Percentiles rank a stretch among this genome's conserved stretches.
These are phyloP conservation scores for Telmatherina bonti DNA, from an alignment of 2,797 vertebrate species.

Conservation along the genomic window DNA sequence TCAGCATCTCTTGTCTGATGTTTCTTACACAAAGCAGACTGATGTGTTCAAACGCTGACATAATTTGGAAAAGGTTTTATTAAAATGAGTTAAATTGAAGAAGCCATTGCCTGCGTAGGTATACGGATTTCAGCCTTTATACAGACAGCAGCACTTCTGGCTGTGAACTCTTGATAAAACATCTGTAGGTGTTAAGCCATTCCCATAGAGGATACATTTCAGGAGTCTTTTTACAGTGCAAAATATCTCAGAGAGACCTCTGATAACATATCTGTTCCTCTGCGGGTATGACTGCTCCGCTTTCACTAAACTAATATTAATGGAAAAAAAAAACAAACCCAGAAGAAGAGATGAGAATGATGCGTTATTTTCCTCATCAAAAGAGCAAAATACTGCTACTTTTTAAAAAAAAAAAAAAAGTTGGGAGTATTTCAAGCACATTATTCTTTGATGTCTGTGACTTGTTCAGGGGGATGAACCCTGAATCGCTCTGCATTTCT, in stretches of 20 bases:
- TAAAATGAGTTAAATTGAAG: slow-evolving; percentile 52
- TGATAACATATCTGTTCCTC: slow-evolving; percentile 74
- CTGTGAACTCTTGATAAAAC: slow-evolving; percentile 59
- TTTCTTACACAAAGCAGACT: slow-evolving; percentile 35
- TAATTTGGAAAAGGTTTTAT: slow-evolving; percentile 55
- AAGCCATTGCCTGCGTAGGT: slow-evolving; percentile 44
- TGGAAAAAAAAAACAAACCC: slow-evolving; percentile 61
- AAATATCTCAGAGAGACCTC: slow-evolving; percentile 62
- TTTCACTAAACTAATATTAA: slow-evolving; percentile 75
- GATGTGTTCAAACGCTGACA: slow-evolving; percentile 53
- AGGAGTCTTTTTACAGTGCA: slow-evolving; percentile 61
- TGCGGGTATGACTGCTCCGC: slow-evolving; percentile 61
- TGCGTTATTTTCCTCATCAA: slow-evolving; percentile 68
- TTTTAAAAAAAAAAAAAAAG: slow-evolving; percentile 39
- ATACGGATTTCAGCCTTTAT: slow-evolving; percentile 41
- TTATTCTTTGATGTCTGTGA: slow-evolving; percentile 55
- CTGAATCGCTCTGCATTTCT: slow-evolving; percentile 64
- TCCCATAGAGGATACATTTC: slow-evolving; percentile 69
- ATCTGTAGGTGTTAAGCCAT: slow-evolving; percentile 61
- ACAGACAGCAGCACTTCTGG: slow-evolving; percentile 54
- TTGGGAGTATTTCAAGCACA: slow-evolving; percentile 63
- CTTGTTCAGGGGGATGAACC: slow-evolving; percentile 69
- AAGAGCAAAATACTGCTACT: slow-evolving; percentile 63
- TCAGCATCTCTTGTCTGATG: slow-evolving; percentile 19
- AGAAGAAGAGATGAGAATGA: slow-evolving; percentile 60